These are phyloP conservation scores for Pangasius mekongensis DNA, from an alignment of 2,797 vertebrate genomes.

Conservation along the genomic window DNA sequence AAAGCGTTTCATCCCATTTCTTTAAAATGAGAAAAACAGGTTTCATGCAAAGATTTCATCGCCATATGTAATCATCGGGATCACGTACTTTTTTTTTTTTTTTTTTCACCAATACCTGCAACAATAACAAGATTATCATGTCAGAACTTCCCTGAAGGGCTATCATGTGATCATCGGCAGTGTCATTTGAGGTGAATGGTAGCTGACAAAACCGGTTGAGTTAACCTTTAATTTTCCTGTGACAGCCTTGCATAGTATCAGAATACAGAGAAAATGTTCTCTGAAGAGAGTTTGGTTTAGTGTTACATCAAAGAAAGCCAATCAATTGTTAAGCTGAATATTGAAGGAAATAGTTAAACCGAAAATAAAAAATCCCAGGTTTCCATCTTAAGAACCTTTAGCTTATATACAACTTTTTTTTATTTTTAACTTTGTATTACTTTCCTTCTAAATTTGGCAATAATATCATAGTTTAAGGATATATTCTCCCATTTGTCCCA, in stretches of 20 bases:
- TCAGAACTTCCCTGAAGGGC: conserved; percentile 23
- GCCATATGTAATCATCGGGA: not conserved
- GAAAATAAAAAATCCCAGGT: too few relatives aligned
- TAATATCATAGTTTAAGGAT: not conserved
- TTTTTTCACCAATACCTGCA: not conserved
- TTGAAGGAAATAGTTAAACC: not conserved
- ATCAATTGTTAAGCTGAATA: not conserved
- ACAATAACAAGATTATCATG: conserved; percentile 24
- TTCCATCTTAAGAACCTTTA: not conserved
- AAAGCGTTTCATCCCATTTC: conserved; percentile 15
- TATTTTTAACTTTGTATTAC: not conserved
- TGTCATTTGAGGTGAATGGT: conserved; percentile 44
- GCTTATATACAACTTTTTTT: not conserved
- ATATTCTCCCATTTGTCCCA: not conserved
- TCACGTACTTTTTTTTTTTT: conserved; percentile 16
- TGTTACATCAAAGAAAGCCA: not conserved
- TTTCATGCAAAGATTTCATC: conserved; percentile 1
- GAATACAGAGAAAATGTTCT: not conserved
- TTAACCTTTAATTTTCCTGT: conserved; percentile 50
- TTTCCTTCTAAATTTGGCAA: not conserved
- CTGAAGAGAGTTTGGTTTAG: not conserved
- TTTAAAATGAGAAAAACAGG: conserved; percentile 19
- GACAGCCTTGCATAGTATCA: conserved; percentile 4
- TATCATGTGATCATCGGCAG: conserved; percentile 43
- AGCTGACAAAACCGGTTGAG: conserved; percentile 49